Percentiles rank a stretch among this genome's conserved stretches.
phyloP scores from a whole-genome alignment of 2,113 vertebrate species.

The Callipepla squamata region DNA sequence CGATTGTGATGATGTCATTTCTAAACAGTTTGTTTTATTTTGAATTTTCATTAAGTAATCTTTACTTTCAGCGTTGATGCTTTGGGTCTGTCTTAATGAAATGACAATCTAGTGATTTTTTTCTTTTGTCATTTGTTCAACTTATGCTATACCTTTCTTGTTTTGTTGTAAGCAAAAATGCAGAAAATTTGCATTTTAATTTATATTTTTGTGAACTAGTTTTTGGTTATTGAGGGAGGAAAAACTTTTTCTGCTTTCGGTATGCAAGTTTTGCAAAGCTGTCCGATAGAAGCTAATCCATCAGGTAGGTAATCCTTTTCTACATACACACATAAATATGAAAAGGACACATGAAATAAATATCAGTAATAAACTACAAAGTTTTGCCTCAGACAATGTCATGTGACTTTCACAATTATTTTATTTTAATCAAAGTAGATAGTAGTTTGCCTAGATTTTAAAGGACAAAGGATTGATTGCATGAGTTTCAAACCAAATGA shows the following conservation, averaged over 20 bases:
- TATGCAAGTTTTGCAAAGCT: not conserved
- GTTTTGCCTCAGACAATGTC: not conserved
- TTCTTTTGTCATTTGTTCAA: not conserved
- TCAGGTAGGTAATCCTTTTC: not conserved
- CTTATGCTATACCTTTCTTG: not conserved
- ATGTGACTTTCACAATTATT: not conserved
- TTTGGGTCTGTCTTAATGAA: not conserved
- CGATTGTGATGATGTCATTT: not conserved
- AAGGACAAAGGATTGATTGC: not conserved
- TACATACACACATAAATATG: not conserved
- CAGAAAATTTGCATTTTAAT: not conserved
- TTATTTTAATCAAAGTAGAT: not conserved
- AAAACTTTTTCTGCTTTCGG: not conserved
- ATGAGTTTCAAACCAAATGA: not conserved
- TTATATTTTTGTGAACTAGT: not conserved
- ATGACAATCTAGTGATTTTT: not conserved
- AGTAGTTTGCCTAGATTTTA: not conserved
- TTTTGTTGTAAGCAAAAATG: not conserved
- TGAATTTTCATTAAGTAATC: not conserved
- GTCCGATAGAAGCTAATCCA: not conserved
- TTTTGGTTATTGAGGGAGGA: not conserved
- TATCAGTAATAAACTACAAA: not conserved
- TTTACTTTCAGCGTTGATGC: not conserved
- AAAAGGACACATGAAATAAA: not conserved
- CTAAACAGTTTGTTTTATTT: not conserved